Conservation (phyloP, 2,113 vertebrate species). For the Heterocephalus glaber region DNA sequence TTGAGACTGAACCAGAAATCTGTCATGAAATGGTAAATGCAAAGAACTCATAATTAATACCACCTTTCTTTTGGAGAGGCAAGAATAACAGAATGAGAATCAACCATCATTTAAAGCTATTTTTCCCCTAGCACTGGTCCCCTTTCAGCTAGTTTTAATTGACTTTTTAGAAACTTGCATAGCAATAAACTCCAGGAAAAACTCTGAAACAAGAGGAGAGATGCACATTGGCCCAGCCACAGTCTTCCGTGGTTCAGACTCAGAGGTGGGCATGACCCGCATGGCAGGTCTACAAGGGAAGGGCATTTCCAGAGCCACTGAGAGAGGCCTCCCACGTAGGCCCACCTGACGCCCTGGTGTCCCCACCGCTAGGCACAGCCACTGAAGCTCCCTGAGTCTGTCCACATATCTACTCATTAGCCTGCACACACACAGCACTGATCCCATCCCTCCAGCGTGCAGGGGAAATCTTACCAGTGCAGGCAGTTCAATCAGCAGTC, state of each 20-base stretch:
- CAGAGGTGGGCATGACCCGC: not conserved
- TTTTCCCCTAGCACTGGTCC: not conserved
- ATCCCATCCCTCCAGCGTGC: fast-evolving
- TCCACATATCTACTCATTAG: not conserved
- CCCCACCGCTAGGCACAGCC: not conserved
- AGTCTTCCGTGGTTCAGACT: not conserved
- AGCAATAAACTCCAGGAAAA: not conserved
- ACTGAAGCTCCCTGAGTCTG: fast-evolving
- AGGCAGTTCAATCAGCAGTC: fast-evolving
- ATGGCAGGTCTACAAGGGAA: not conserved
- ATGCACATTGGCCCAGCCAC: fast-evolving
- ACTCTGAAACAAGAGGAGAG: not conserved
- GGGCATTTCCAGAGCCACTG: not conserved
- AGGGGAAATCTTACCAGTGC: fast-evolving
- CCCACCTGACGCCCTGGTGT: not conserved
- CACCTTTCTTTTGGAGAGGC: not conserved
- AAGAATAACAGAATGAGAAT: slow-evolving; percentile 26
- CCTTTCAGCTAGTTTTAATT: not conserved
- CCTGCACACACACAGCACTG: not conserved
- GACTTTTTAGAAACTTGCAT: not conserved
- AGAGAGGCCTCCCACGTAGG: fast-evolving
- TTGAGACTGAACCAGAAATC: not conserved
- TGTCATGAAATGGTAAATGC: not conserved
- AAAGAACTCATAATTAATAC: not conserved
- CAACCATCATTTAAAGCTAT: not conserved